These are phyloP conservation scores for Cydia pomonella DNA, from an alignment of 1,140 invertebrate species.

Conservation along the genomic window DNA sequence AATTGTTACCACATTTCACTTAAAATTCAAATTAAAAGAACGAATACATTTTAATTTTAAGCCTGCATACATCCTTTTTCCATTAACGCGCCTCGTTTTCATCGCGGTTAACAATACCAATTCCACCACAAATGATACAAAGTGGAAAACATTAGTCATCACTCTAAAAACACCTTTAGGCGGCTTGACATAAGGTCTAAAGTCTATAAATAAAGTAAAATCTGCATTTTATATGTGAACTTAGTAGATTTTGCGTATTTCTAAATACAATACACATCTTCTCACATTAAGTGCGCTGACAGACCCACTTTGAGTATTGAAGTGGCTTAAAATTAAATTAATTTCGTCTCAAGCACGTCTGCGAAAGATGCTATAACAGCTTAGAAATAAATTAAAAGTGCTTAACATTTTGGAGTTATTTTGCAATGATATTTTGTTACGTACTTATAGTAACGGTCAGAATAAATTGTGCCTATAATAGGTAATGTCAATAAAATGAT, in stretches of 20 bases:
- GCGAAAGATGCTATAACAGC: too few relatives aligned
- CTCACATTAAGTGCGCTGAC: background rate
- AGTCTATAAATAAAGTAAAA: background rate
- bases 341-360: too few relatives aligned
- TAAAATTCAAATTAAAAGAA: background rate
- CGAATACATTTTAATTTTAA: slow-evolving; percentile 3
- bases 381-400: too few relatives aligned
- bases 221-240: background rate
- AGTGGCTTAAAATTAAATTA: background rate
- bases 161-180: background rate
- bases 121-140: background rate
- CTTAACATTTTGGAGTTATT: background rate
- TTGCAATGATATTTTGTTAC: background rate
- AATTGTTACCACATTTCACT: background rate
- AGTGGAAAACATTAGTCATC: background rate
- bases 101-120: background rate
- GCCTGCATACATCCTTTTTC: slow-evolving; percentile 9
- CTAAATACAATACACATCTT: background rate
- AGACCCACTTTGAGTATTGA: background rate
- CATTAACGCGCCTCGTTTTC: background rate
- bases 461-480: too few relatives aligned
- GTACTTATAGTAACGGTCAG: too few relatives aligned
- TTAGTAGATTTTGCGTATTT: background rate
- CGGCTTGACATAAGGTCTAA: background rate
- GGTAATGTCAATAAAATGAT: too few relatives aligned